Base-by-base conservation (phyloP, 2,797 vertebrate genomes). In the Helicolenus hilgendorfi region DNA sequence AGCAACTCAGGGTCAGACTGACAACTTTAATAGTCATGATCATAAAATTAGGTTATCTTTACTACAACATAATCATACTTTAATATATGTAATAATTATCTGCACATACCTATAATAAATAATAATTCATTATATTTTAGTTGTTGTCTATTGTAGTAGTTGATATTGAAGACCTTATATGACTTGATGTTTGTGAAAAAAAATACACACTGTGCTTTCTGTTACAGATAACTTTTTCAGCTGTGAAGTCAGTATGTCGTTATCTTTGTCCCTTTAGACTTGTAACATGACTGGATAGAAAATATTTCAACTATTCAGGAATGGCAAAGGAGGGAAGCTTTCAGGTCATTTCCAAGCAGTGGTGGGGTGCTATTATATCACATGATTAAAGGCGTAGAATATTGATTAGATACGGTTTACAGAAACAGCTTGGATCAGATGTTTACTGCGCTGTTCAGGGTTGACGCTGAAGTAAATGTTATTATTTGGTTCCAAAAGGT, bases 341-440 rank as follows among this genome's bases (percentile, higher is more conserved):
- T 74, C 5, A 56, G 58, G n/a, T 58, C 8, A 33, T 73, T 69
- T 85, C 55, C 65, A 24, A 82, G 78, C 69, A 69, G 45, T n/a
- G 18, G 14, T 62, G n/a, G 27, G 8, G 72, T 9, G 73, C 84
- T 83, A 22, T 72, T 89, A 38, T 76, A 56, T 74, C 79, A 85
- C 84, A 77, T 71, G 91, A 92, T 87, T 65, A 81, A 91, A 85
- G 75, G 60, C 11, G 1, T 9, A 68, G 84, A 72, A 59, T 70
- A 88, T 7, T 82, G 86, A 93, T 93, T 91, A 27, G 86, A 77
- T 65, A 83, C 4, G 22, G 74, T 62, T 76, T 6, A 14, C 77
- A 82, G 74, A 55, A 70, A 45, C 59, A 8, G 63, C 82, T 88
- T 83, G 35, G 84, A 76, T 86, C 71, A 69, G 13, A 86, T 87